These are phyloP conservation scores for Spilogale gracilis DNA, from an alignment of 2,113 vertebrate genomes.

Conservation along the genomic window DNA sequence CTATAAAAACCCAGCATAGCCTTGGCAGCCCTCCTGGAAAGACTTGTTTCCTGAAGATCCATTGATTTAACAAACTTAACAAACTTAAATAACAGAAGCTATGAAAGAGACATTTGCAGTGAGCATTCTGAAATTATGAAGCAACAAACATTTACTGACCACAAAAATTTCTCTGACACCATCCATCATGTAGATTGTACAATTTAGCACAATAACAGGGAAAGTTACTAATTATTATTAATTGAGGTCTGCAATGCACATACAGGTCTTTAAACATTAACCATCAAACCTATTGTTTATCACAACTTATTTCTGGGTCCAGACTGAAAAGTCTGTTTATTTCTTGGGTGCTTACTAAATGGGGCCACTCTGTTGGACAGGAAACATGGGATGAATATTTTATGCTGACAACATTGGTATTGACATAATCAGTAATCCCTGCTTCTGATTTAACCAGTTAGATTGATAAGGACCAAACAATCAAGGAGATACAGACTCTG, in stretches of 20 bases:
- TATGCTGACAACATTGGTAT: neutral
- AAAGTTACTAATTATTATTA: slow-evolving; percentile 42
- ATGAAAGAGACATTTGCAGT: slow-evolving; percentile 51
- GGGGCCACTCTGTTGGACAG: neutral
- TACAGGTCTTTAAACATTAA: slow-evolving; percentile 45
- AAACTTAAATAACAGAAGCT: slow-evolving; percentile 58
- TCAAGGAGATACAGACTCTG: neutral
- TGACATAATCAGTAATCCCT: neutral
- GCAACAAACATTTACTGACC: slow-evolving; percentile 41
- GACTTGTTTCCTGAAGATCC: slow-evolving; percentile 65
- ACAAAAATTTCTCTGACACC: slow-evolving; percentile 33
- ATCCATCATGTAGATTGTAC: neutral
- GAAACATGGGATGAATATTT: neutral
- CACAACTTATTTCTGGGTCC: slow-evolving; percentile 62
- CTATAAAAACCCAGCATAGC: slow-evolving; percentile 48
- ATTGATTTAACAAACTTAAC: slow-evolving; percentile 62
- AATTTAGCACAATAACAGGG: neutral
- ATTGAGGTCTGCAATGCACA: neutral
- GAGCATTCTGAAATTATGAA: slow-evolving; percentile 44
- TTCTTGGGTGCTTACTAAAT: slow-evolving; percentile 58
- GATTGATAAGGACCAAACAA: neutral
- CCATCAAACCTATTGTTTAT: slow-evolving; percentile 28
- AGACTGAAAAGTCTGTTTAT: slow-evolving; percentile 47
- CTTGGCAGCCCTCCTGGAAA: slow-evolving; percentile 65
- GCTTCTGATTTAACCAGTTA: neutral